Evolutionary conservation across 2,113 vertebrate genomes (phyloP), one percentile per base, ranked within the genome.

Genomic region (Cygnus buccinator): DNA sequence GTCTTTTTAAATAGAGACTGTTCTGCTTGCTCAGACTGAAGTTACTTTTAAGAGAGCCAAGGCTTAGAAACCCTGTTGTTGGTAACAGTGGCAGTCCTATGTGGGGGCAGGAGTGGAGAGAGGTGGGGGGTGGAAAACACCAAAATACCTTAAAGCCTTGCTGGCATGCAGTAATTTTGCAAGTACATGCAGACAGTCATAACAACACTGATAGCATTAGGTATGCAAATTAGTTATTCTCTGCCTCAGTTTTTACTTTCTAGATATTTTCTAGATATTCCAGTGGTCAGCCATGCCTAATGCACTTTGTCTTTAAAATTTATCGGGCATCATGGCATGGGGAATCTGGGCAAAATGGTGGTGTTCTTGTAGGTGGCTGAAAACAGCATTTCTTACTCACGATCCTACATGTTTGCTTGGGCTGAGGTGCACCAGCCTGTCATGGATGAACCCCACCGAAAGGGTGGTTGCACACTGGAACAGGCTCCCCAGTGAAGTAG

Each of bases 261-360:
- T 31, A 55, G 37, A 6, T 71, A 8, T 2, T 71, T 71, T n/a
- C 5, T 28, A 55, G 37, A 6, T 71, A 8, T 2, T 77, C 11
- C 16, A 75, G 19, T 57, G 52, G 35, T 61, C 58, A 68, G 26
- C 17, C 2, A 1, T 31, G 11, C 37, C 17, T 74, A 16, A 41
- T 44, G 11, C 90, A 54, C 37, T 91, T 65, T 33, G 31, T 44
- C 4, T 67, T 83, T 48, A n/a, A 75, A 80, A 59, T 4, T 86
- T 46, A 7, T 10, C 5, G 21, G 46, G 41, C 17, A 3, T 66
- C 39, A 10, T 4, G 7, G 6, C 29, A 6, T 0, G 4, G 26
- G 23, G 19, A 75, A 23, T 70, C 28, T 55, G 65, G 10, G 25
- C 20, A 46, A 55, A 81, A 57, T 5, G 25, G n/a, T 18, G 13